These are phyloP conservation scores for Ophiothrix spiculata DNA, from an alignment of 35 echinoderm and acorn worm genomes.

Conservation along the genomic window DNA sequence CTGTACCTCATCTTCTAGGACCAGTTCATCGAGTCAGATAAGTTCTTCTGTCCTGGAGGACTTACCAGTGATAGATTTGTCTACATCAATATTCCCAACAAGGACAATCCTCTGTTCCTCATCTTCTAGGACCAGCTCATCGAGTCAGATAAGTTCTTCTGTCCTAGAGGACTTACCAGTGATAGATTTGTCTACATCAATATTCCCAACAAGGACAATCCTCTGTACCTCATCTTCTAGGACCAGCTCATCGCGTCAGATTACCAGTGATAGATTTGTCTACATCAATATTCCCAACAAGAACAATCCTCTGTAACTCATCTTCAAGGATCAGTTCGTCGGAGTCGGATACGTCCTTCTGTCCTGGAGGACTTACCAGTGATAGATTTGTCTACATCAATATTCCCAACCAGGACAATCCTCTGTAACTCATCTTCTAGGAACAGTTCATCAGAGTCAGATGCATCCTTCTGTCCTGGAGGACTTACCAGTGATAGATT, in stretches of 20 bases:
- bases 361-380: too few species aligned
- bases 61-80: neutral
- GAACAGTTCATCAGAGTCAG: slow-evolving; percentile 72
- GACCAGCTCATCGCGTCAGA: too few species aligned
- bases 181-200: too few species aligned
- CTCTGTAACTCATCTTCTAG: slow-evolving; percentile 96
- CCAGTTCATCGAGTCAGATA: too few species aligned
- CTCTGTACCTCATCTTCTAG: too few species aligned
- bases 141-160: slow-evolving; percentile 77
- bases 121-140: too few species aligned
- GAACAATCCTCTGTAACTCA: slow-evolving; percentile 80
- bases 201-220: too few species aligned
- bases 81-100: slow-evolving; percentile 42
- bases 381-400: too few species aligned
- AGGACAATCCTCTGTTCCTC: slow-evolving; percentile 81
- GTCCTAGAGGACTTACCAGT: slow-evolving; percentile 63
- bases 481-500: too few species aligned
- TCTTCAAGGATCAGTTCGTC: slow-evolving; percentile 95
- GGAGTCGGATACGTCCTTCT: slow-evolving; percentile 75
- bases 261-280: neutral
- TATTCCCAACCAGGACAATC: slow-evolving; percentile 53
- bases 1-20: too few species aligned
- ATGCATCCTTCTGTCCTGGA: too few species aligned
- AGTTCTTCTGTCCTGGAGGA: too few species aligned
- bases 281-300: slow-evolving; percentile 53